Evolutionary conservation across 2,797 vertebrate genomes (phyloP), one percentile per base, ranked within the genome.

Genomic region (Pangasius krempfi): DNA sequence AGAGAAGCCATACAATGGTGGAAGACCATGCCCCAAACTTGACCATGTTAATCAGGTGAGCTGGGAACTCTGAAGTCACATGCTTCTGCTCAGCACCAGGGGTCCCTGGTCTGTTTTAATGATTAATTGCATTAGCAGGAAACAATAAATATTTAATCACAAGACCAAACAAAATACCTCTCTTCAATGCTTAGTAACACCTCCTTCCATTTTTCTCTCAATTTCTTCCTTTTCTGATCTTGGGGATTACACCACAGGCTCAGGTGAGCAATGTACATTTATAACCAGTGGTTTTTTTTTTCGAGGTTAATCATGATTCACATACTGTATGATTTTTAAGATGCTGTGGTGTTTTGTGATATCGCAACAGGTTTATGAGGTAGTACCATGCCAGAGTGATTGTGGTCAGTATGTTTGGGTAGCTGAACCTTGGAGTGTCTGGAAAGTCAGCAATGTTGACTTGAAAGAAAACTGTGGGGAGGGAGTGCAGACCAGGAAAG

Each of bases 1-100:
- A n/a, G 98, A 99, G 90, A 99, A 99, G 58, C 98, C 98, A 0
- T 99, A 99, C 90, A 99, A 99, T 37, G 98, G 98, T 0, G 98
- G 98, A 68, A 96, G 98, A 68, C 98, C 98, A 0, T 99, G 98
- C 88, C 98, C 98, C 64, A 99, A 99, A 92, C 94, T 99, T 81
- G 98, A 99, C 94, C 98, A 99, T 0, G 94, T 98, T 89, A 99
- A 99, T 94, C 98, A 99, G 98, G 98, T 99, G 94, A 94, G 91
- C 40, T 70, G 13, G 6, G 14, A 56, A 14, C n/a, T 64, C 70
- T 68, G 30, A 64, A 78, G 37, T 80, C 12, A 30, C 20, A 7
- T 88, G 27, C 56, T 37, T 86, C 56, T 82, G 30, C 73, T 84
- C 27, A 81, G 44, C 58, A 64, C 37, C 75, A n/a, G 84, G 27